Conservation (phyloP, 2,797 vertebrate species). For the Etheostoma perlongum region DNA sequence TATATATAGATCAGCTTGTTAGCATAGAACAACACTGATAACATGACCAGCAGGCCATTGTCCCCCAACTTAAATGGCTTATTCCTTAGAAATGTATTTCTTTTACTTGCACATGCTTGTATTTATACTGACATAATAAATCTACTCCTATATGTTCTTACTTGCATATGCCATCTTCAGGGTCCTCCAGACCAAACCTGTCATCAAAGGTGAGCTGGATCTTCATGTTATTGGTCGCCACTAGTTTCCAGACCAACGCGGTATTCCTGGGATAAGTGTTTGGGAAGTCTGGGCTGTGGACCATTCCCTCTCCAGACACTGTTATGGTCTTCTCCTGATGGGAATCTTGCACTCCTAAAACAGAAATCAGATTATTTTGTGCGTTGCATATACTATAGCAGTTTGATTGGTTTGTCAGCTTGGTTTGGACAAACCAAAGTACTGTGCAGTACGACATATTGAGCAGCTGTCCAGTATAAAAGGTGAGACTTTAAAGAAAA, state of each 20-base stretch:
- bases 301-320: slow-evolving; percentile 91
- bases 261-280: slow-evolving; percentile 93
- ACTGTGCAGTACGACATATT: slow-evolving; percentile 10
- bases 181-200: slow-evolving; percentile 96
- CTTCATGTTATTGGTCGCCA: slow-evolving; percentile 88
- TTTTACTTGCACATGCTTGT: background rate
- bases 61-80: background rate
- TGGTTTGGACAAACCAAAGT: background rate
- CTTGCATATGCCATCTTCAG: slow-evolving; percentile 98
- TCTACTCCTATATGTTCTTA: slow-evolving; percentile 78
- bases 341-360: slow-evolving; percentile 93
- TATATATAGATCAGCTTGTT: background rate
- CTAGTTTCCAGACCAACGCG: slow-evolving; percentile 91
- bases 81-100: background rate
- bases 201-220: slow-evolving; percentile 97
- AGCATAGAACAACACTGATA: too few species aligned
- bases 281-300: slow-evolving; percentile 96
- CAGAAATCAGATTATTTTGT: slow-evolving; percentile 19
- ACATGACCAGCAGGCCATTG: background rate
- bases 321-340: slow-evolving; percentile 95
- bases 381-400: background rate
- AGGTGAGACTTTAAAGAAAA: background rate
- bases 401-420: background rate
- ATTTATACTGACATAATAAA: background rate
- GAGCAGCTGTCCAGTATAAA: background rate